Percentiles rank a stretch among this genome's conserved stretches.
Conservation (phyloP, 2,888 invertebrate genomes). For the Ophioninae sp. region DNA sequence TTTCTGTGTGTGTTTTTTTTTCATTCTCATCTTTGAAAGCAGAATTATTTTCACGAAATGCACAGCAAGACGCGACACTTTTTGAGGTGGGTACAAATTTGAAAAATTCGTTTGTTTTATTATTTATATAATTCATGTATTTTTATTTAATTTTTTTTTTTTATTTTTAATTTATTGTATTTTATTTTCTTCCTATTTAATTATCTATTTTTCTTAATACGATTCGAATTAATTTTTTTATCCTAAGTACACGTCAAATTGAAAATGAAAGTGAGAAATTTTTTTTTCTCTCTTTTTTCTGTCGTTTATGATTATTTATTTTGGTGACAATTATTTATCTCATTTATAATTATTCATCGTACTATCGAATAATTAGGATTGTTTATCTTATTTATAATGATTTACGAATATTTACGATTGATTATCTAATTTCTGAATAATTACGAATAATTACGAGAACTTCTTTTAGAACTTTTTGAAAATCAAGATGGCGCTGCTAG, state of each 20-base stretch:
- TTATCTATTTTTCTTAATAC: no score
- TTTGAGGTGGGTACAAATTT: not conserved
- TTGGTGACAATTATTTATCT: no score
- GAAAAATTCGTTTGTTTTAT: not conserved
- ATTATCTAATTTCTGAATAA: no score
- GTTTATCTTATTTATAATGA: no score
- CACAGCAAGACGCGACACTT: not conserved
- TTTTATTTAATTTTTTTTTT: not conserved
- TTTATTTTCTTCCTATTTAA: no score
- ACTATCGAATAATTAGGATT: no score
- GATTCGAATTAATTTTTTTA: not conserved
- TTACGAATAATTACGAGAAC: no score
- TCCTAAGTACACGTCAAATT: not conserved
- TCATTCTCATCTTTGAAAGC: conserved; percentile 3
- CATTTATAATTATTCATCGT: no score
- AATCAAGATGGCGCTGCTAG: no score
- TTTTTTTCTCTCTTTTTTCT: not conserved
- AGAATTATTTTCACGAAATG: not conserved
- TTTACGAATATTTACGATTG: not conserved
- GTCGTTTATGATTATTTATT: not conserved
- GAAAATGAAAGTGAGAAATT: not conserved
- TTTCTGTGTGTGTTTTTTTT: not conserved
- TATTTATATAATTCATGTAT: not conserved
- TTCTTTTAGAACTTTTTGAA: no score
- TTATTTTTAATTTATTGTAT: no score